Percentiles rank a stretch among this genome's conserved stretches.
phyloP scores from a whole-genome alignment of 2,888 invertebrate genomes.

The Rosalia funebris region DNA sequence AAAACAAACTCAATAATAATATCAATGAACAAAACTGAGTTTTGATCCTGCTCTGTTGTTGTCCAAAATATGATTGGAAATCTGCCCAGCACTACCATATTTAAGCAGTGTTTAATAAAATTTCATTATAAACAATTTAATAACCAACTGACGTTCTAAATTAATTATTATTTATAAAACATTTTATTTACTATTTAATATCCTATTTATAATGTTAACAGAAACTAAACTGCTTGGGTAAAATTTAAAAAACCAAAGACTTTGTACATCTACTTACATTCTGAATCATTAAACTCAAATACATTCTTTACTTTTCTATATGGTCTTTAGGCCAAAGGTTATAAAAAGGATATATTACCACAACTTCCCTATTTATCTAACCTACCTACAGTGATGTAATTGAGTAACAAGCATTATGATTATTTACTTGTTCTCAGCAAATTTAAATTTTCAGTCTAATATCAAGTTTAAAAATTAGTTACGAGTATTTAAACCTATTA shows the following conservation, averaged over 20 bases:
- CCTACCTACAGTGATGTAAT: conserved; percentile 20
- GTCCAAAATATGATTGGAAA: too few species aligned
- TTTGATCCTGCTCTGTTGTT: too few species aligned
- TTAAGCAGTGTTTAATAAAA: too few species aligned
- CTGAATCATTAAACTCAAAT: conserved; percentile 5
- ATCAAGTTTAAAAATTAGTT: conserved; percentile 9
- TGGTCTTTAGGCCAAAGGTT: conserved; percentile 1
- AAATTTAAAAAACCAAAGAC: too few species aligned
- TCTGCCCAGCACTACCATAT: too few species aligned
- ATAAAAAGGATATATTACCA: conserved; percentile 6
- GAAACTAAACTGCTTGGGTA: not conserved
- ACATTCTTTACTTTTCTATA: not conserved
- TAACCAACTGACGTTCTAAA: too few species aligned
- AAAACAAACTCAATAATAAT: conserved; percentile 1
- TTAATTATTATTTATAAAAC: conserved; percentile 1
- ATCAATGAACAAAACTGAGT: too few species aligned
- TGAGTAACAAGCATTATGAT: conserved; percentile 11
- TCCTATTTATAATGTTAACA: not conserved
- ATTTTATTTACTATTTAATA: conserved; percentile 1
- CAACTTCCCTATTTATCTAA: conserved; percentile 4
- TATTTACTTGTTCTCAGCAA: conserved; percentile 1
- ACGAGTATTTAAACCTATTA: conserved; percentile 10
- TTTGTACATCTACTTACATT: conserved; percentile 1
- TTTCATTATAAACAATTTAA: too few species aligned
- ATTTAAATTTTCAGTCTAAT: conserved; percentile 22